Base-by-base conservation (phyloP, 2,888 invertebrate species). In the Orthosia gracilis region DNA sequence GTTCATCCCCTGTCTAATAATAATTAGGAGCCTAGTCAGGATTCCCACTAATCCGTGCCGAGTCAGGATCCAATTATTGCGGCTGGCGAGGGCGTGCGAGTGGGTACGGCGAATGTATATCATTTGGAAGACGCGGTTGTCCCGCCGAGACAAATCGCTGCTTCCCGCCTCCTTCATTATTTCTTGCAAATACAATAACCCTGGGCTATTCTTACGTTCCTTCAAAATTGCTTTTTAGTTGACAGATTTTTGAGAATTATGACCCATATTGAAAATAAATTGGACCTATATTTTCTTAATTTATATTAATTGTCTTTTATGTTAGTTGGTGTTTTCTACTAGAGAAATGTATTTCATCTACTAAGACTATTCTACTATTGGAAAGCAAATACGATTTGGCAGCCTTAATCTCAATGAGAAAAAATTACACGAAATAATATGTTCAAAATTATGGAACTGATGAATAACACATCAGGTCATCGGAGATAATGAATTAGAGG, bases 121-220 rank as follows among this genome's bases (percentile, higher is more conserved):
- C 83, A 80, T 78, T 79, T 69, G 58, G 71, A 57, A 54, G 82
- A 78, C 83, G 65, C 73, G 69, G 26, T 59, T 61, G 23, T 77
- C 65, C 78, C 66, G 59, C 78, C 73, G 79, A 69, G 84, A 87
- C 86, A 86, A 88, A 88, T 85, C 78, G 77, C 73, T 75, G 75
- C 85, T 87, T 88, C 88, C 88, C 84, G 84, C 83, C 80, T 77
- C 67, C 67, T 79, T 76, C 73, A 84, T 87, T 83, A 77, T 81
- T 77, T 74, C 79, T 82, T 84, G 84, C 76, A 65, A 82, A 82
- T 71, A 76, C 77, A 86, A 77, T 74, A 73, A 69, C 49, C 40
- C 66, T 31, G 86, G 86, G 86, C n/a, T 79, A 86, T 86, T 86
- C 86, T 80, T 45, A 7, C n/a, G 12, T 13, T 31, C 31, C 7